phyloP scores from a whole-genome alignment of 2,888 invertebrate species.

The Ennomos fuscantarius region DNA sequence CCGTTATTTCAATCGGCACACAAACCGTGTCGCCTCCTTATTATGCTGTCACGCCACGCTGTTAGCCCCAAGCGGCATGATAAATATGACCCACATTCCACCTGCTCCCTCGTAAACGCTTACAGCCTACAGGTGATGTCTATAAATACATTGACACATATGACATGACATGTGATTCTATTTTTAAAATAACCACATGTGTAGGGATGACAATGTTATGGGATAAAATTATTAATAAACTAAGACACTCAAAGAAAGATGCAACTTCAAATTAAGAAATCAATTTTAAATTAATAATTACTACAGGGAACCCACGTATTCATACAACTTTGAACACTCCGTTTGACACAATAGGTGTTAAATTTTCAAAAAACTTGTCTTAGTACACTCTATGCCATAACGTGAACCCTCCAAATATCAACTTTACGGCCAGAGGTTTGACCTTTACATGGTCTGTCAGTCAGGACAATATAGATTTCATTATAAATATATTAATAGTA shows the following conservation, averaged over 20 bases:
- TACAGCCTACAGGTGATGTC: slow-evolving; percentile 61
- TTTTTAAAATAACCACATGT: slow-evolving; percentile 64
- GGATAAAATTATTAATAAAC: no score
- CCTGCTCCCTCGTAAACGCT: slow-evolving; percentile 19
- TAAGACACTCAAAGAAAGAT: no score
- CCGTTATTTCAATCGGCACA: background rate
- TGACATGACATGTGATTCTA: slow-evolving; percentile 62
- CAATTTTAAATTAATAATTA: no score
- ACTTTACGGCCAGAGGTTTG: no score
- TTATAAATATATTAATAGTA: no score
- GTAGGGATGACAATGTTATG: slow-evolving; percentile 9
- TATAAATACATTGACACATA: slow-evolving; percentile 73
- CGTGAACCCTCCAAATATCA: no score
- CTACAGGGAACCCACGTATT: background rate
- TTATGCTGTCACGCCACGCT: background rate
- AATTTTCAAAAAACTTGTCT: no score
- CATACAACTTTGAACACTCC: background rate
- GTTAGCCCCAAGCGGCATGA: slow-evolving; percentile 29
- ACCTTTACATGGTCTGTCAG: no score
- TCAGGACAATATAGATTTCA: no score
- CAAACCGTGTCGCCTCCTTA: background rate
- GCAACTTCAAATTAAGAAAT: no score
- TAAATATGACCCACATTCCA: slow-evolving; percentile 29
- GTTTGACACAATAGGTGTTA: no score
- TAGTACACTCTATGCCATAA: no score